Evolutionary conservation across 2,797 vertebrate genomes (phyloP), one percentile per base, ranked within the genome.

Genomic region (Neosilurus mollespiculum): DNA sequence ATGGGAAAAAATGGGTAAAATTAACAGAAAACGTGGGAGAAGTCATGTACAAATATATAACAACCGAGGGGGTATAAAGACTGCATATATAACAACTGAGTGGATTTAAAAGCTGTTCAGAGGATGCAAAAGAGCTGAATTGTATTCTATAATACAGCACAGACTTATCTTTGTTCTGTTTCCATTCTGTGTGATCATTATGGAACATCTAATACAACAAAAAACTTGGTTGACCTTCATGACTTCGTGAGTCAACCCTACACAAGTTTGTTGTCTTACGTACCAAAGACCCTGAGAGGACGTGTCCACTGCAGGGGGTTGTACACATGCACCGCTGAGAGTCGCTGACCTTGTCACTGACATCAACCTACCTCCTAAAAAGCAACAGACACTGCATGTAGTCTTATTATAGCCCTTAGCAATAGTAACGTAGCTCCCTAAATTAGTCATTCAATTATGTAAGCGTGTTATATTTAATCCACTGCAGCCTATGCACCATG

Each of bases 391-490:
- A 26, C 83, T 85, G 81, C 81, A 73, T 65, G 83, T 9, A 30
- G 77, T 71, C 87, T 79, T 51, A 61, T 81, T 59, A 26, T 72
- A 81, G 67, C 81, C 83, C 72, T 85, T 81, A 77, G 81, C 85
- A 43, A 78, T 69, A 59, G 64, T 67, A 54, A 72, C 72, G 67
- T 30, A 77, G 69, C 71, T 81, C 87, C 78, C 72, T 81, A 54
- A 43, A 80, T 72, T 37, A 70, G 85, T 54, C 62, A 81, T 75
- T 58, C 67, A 70, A 71, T 86, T 88, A 88, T 37, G 78, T 83
- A 88, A 86, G 61, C n/a, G 26, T 37, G 67, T 85, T 83, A 59
- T 83, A 67, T 83, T 85, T 73, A 69, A 83, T 78, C 70, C 72
- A 67, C 37, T 58, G 15, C 34, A 54, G 34, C 30, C 81, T 62